Evolutionary conservation across 35 echinoderm and acorn worm species (phyloP), one percentile per base, ranked within the genome.

Genomic region (Anneissia japonica): DNA sequence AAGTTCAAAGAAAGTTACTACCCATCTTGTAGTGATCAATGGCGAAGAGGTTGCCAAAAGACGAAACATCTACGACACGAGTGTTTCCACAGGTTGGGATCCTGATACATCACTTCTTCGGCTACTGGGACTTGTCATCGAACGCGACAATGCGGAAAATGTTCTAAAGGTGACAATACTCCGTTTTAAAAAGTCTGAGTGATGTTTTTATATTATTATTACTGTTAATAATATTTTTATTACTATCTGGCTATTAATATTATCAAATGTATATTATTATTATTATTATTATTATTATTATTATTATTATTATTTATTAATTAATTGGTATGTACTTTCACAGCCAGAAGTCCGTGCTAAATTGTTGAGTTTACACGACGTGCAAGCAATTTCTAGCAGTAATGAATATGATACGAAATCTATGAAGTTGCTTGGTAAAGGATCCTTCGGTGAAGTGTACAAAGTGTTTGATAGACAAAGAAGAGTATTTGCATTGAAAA

Each of bases 1-100:
- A 75, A 75, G 84, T 36, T 37, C 56, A 30, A 76, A 86, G 73
- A 86, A 86, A 9, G 35, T 76, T 12, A 36, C 84, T 23, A 77
- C 84, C 21, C 84, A 86, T 46, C 74, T 86, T 37, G 38, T 86
- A 0, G 75, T 86, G 34, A 41, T 86, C 84, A 86, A 86, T 45
- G 84, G 84, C 4, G 73, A 74, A 45, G 84, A 86, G 32, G 84
- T 86, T 46, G 75, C 84, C 19, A 64, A 74, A 32, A 36, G 75
- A 14, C 23, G 84, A 30, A 86, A 76, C 37, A 86, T 64, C 4
- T 77, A 76, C 7, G 84, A 86, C 19, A 86, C 73, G 4, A 86
- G 73, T 73, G 38, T 74, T 28, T 73, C 37, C 0, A 4, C 26
- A 31, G 84, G 72, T 41, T 86, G 84, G 84, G 74, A 86, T 35